Evolutionary conservation across 2,797 vertebrate genomes (phyloP).

Genomic region (Saxicola maurus): DNA sequence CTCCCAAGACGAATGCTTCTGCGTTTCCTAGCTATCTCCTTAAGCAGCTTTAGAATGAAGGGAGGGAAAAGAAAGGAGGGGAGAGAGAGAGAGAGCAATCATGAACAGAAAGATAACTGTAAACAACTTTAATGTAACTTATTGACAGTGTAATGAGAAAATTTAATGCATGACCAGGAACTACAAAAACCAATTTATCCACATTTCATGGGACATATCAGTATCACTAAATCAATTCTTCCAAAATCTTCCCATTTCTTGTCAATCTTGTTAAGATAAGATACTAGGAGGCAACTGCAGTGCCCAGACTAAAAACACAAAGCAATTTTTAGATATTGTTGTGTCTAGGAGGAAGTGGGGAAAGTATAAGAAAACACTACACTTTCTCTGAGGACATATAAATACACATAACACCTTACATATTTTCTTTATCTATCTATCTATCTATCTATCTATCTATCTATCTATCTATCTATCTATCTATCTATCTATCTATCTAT

Average conservation of each 20-base stretch:
- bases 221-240: background rate
- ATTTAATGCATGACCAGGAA: constrained; percentile 12
- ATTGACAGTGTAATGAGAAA: constrained; percentile 14
- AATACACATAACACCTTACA: background rate
- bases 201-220: background rate
- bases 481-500: background rate
- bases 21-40: constrained; percentile 92
- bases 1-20: constrained; percentile 87
- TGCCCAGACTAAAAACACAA: background rate
- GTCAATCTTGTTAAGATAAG: background rate
- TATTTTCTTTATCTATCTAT: background rate
- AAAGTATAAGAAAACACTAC: background rate
- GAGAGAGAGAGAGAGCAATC: background rate
- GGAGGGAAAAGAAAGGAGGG: constrained; percentile 11
- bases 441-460: background rate
- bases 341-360: background rate
- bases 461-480: background rate
- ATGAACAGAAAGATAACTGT: constrained; percentile 26
- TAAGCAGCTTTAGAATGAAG: constrained; percentile 81
- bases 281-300: background rate
- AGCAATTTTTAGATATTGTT: background rate
- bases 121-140: constrained; percentile 40
- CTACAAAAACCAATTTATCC: background rate
- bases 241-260: background rate
- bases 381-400: background rate